A percentile compares a stretch with the other conserved stretches of the same genome.
These are phyloP conservation scores for Microplitis deprimator DNA, from an alignment of 2,888 invertebrate species.

Conservation along the genomic window DNA sequence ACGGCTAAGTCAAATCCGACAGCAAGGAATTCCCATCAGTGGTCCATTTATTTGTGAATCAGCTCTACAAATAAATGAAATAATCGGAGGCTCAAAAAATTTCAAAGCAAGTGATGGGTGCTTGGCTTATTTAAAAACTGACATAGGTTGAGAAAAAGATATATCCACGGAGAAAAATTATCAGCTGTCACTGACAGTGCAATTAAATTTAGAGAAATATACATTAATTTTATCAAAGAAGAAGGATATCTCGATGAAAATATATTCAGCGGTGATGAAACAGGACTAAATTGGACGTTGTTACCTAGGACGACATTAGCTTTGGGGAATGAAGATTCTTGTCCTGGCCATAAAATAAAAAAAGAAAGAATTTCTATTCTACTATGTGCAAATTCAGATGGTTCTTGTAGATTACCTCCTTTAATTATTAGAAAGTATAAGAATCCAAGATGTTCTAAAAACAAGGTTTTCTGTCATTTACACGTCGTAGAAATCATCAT, in stretches of 20 bases:
- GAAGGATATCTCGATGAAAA: conserved; percentile 37
- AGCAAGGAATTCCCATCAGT: too few relatives aligned
- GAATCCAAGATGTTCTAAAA: conserved; percentile 50
- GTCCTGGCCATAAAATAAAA: conserved; percentile 49
- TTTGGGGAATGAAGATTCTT: conserved; percentile 44
- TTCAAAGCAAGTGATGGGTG: conserved; percentile 47
- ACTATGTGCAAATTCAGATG: conserved; percentile 49
- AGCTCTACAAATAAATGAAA: conserved; percentile 40
- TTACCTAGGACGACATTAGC: conserved; percentile 50
- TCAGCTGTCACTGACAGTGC: conserved; percentile 41
- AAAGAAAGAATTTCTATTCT: conserved; percentile 56
- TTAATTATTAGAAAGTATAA: too few relatives aligned
- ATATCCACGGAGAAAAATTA: conserved; percentile 49
- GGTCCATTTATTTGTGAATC: conserved; percentile 37
- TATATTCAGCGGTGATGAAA: conserved; percentile 55
- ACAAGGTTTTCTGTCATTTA: conserved; percentile 58
- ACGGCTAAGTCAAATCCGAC: too few relatives aligned
- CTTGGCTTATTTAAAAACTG: conserved; percentile 44
- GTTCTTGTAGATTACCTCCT: too few relatives aligned
- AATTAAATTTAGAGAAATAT: conserved; percentile 33
- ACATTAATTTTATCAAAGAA: conserved; percentile 33
- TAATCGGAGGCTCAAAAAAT: conserved; percentile 16
- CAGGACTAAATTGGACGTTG: conserved; percentile 52
- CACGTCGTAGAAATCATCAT: conserved; percentile 56
- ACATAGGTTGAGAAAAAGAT: conserved; percentile 41